Evolutionary conservation across 2,888 invertebrate genomes (phyloP).

Genomic region (Tridacna gigas): DNA sequence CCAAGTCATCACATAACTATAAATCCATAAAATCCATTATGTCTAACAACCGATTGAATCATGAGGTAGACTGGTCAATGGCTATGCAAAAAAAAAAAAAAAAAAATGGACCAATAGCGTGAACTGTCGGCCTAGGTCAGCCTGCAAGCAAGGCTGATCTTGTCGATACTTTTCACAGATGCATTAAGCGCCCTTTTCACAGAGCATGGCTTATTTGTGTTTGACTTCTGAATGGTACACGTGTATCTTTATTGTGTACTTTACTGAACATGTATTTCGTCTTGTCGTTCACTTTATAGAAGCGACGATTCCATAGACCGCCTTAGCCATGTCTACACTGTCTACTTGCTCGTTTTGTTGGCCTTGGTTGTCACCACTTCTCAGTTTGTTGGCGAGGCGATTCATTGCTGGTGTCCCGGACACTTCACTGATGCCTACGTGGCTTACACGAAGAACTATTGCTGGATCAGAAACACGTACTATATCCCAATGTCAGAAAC

Average conservation of each 20-base stretch:
- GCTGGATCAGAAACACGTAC: conserved; percentile 86
- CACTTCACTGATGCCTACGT: conserved; percentile 84
- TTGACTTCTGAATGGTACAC: too few relatives aligned
- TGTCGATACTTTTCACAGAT: too few relatives aligned
- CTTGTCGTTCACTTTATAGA: conserved; percentile 47
- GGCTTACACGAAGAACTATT: conserved; percentile 86
- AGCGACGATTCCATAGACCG: conserved; percentile 77
- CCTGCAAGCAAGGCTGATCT: too few relatives aligned
- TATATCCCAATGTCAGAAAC: conserved; percentile 78
- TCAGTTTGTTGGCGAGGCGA: conserved; percentile 77
- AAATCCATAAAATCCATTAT: too few relatives aligned
- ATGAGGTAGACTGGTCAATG: too few relatives aligned
- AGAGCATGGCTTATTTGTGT: too few relatives aligned
- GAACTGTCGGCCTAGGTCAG: too few relatives aligned
- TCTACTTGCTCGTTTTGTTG: conserved; percentile 71
- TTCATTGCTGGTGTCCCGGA: conserved; percentile 76
- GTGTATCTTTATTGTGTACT: neutral
- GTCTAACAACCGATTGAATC: too few relatives aligned
- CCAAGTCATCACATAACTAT: too few relatives aligned
- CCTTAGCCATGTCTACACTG: conserved; percentile 75
- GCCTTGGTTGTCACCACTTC: conserved; percentile 74
- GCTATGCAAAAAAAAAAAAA: too few relatives aligned
- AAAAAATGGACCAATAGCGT: too few relatives aligned
- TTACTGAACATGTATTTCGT: neutral
- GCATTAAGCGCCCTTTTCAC: too few relatives aligned